phyloP scores from a whole-genome alignment of 2,888 invertebrate genomes.

The Microplitis deprimator region DNA sequence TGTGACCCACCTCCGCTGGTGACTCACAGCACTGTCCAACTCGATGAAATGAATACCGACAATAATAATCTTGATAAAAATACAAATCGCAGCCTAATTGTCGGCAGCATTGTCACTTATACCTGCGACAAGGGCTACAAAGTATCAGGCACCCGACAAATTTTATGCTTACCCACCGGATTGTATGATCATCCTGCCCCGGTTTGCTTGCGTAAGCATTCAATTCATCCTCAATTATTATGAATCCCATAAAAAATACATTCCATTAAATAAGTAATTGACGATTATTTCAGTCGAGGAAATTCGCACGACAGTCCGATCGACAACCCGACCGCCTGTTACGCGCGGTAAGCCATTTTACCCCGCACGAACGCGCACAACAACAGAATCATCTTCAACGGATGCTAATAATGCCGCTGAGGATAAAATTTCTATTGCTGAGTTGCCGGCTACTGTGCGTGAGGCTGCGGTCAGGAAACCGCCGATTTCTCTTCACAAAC shows the following conservation, averaged over 20 bases:
- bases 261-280: background rate
- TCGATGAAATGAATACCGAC: conserved; percentile 61
- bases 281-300: conserved; percentile 69
- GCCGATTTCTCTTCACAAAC: conserved; percentile 58
- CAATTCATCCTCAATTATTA: background rate
- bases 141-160: conserved; percentile 78
- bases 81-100: conserved; percentile 68
- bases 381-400: conserved; percentile 58
- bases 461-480: conserved; percentile 64
- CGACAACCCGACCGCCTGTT: conserved; percentile 60
- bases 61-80: conserved; percentile 50
- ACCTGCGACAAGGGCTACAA: conserved; percentile 80
- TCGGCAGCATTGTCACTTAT: conserved; percentile 84
- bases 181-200: conserved; percentile 86
- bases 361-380: conserved; percentile 62
- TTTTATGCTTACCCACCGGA: conserved; percentile 83
- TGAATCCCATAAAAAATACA: background rate
- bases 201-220: conserved; percentile 77
- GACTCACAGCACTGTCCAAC: conserved; percentile 59
- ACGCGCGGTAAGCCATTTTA: conserved; percentile 68
- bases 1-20: conserved; percentile 64
- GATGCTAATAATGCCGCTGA: conserved; percentile 59
- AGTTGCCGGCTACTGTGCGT: conserved; percentile 64
- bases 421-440: conserved; percentile 47
- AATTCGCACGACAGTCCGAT: conserved; percentile 63